Evolutionary conservation across 2,113 vertebrate genomes (phyloP).

Genomic region (Forbesichthys agassizii): DNA sequence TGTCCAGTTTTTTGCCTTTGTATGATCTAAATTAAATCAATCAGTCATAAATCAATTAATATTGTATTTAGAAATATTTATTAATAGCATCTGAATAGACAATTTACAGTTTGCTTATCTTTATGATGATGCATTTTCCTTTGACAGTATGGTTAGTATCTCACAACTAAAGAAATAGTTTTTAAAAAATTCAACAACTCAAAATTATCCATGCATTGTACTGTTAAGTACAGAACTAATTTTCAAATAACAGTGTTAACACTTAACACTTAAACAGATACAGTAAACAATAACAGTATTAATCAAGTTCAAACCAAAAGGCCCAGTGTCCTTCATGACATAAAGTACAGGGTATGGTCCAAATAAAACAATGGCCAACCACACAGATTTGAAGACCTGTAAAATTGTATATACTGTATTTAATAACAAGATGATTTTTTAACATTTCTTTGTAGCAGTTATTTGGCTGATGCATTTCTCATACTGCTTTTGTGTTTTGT

Average conservation of each 20-base stretch:
- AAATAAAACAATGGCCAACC: not conserved
- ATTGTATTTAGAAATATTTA: slow-evolving; percentile 69
- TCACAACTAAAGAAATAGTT: slow-evolving; percentile 61
- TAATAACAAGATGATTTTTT: no score
- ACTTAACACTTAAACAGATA: slow-evolving; percentile 42
- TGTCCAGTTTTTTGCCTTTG: no score
- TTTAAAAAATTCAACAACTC: slow-evolving; percentile 37
- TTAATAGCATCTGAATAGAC: slow-evolving; percentile 66
- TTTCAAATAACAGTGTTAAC: no score
- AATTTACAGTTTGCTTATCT: slow-evolving; percentile 75
- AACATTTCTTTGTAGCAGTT: no score
- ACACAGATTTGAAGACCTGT: no score
- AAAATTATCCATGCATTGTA: slow-evolving; percentile 79
- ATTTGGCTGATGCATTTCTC: no score
- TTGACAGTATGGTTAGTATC: slow-evolving; percentile 69
- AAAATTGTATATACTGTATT: no score
- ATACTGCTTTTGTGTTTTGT: no score
- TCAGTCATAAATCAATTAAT: slow-evolving; percentile 22
- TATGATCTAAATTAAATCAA: no score
- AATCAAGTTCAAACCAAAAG: slow-evolving; percentile 44
- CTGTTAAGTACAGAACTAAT: slow-evolving; percentile 18
- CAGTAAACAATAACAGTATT: not conserved
- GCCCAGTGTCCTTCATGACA: slow-evolving; percentile 11
- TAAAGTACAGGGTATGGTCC: slow-evolving; percentile 36
- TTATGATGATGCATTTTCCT: slow-evolving; percentile 77